Percentiles rank a stretch among this genome's conserved stretches.
phyloP scores from a whole-genome alignment of 1,140 invertebrate genomes.

The silkworm (Bombyx mori) region DNA sequence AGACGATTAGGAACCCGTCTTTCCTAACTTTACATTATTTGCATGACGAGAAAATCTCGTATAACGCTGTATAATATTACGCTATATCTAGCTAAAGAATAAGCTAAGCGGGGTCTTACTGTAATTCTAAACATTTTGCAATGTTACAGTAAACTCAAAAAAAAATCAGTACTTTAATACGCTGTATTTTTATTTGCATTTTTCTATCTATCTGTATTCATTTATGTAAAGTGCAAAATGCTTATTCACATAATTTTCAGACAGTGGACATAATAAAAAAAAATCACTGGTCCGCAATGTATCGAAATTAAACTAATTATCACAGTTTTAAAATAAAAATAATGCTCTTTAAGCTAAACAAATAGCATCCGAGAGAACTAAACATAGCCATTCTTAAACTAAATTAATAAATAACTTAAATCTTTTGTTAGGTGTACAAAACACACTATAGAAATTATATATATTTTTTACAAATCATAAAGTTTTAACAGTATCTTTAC shows the following conservation, averaged over 20 bases:
- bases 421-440: slow-evolving; percentile 39
- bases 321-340: slow-evolving; percentile 64
- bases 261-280: slow-evolving; percentile 18
- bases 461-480: slow-evolving; percentile 42
- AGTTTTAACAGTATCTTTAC: slow-evolving; percentile 52
- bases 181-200: no score
- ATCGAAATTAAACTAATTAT: slow-evolving; percentile 60
- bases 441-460: slow-evolving; percentile 32
- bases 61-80: no score
- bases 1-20: no score
- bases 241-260: slow-evolving; percentile 14
- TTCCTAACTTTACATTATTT: no score
- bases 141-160: no score
- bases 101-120: no score
- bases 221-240: slow-evolving; percentile 14
- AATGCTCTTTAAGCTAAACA: slow-evolving; percentile 38
- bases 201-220: no score
- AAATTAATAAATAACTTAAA: slow-evolving; percentile 66
- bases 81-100: no score
- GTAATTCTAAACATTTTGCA: no score
- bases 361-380: slow-evolving; percentile 41
- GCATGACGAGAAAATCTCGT: no score
- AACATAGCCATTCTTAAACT: slow-evolving; percentile 62
- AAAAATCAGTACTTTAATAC: no score
- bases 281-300: slow-evolving; percentile 13